Conservation (phyloP, 2,888 invertebrate genomes). For the Alitta virens region DNA sequence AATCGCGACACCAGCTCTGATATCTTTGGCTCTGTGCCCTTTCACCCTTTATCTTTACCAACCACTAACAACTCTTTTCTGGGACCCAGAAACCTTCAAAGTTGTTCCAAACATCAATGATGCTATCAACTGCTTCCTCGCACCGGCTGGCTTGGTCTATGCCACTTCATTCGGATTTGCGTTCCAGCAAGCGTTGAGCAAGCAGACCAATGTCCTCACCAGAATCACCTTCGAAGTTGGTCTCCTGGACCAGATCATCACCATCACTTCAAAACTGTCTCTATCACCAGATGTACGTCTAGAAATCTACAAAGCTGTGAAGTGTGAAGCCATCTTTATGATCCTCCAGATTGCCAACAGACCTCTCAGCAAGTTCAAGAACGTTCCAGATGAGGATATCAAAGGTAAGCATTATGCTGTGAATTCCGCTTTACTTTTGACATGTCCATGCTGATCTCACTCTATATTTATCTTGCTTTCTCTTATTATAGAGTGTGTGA, state of each 20-base stretch:
- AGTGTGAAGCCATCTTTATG: slow-evolving; percentile 42
- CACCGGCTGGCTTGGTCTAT: slow-evolving; percentile 44
- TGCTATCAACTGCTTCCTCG: slow-evolving; percentile 43
- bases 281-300: slow-evolving; percentile 23
- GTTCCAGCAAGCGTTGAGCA: slow-evolving; percentile 39
- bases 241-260: slow-evolving; percentile 42
- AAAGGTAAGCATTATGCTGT: slow-evolving; percentile 37
- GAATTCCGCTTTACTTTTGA: neutral
- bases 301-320: slow-evolving; percentile 32
- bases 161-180: slow-evolving; percentile 46
- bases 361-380: slow-evolving; percentile 27
- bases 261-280: slow-evolving; percentile 36
- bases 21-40: slow-evolving; percentile 40
- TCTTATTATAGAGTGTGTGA: too few relatives aligned
- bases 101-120: slow-evolving; percentile 39
- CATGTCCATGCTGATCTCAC: too few relatives aligned
- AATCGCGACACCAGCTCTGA: slow-evolving; percentile 37
- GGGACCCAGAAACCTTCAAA: slow-evolving; percentile 29
- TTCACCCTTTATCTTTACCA: slow-evolving; percentile 38
- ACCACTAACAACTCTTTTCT: slow-evolving; percentile 34
- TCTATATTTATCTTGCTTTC: too few relatives aligned
- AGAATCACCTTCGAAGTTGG: slow-evolving; percentile 39
- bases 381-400: slow-evolving; percentile 33
- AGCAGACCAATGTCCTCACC: slow-evolving; percentile 36
- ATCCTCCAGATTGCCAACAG: slow-evolving; percentile 37